These are phyloP conservation scores for Drosophila melanogaster DNA, from an alignment of 1,140 invertebrate genomes.

Conservation along the genomic window Release_6_plus_ISO1_MT NT_037436.4:3420501-3421000, in stretches of 20 bases:
- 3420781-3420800: constrained; percentile 38
- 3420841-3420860: constrained; percentile 2
- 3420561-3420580: constrained; percentile 23
- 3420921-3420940: no score
- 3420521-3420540: constrained; percentile 70
- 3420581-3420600: constrained; percentile 59
- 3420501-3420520: constrained; percentile 80
- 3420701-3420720: constrained; percentile 23
- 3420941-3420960: no score
- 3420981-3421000: no score
- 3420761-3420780: constrained; percentile 43
- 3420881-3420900: no score
- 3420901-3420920: not conserved
- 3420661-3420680: constrained; percentile 25
- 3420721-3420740: constrained; percentile 19
- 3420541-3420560: constrained; percentile 62
- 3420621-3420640: constrained; percentile 34
- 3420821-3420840: constrained; percentile 53
- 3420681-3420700: constrained; percentile 40
- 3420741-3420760: constrained; percentile 66
- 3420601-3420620: constrained; percentile 50
- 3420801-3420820: constrained; percentile 48
- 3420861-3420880: not conserved
- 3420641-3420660: not conserved
- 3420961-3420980: no score